Evolutionary conservation across 2,888 invertebrate genomes (phyloP), one percentile per base, ranked within the genome.

Genomic region (Dione juno): DNA sequence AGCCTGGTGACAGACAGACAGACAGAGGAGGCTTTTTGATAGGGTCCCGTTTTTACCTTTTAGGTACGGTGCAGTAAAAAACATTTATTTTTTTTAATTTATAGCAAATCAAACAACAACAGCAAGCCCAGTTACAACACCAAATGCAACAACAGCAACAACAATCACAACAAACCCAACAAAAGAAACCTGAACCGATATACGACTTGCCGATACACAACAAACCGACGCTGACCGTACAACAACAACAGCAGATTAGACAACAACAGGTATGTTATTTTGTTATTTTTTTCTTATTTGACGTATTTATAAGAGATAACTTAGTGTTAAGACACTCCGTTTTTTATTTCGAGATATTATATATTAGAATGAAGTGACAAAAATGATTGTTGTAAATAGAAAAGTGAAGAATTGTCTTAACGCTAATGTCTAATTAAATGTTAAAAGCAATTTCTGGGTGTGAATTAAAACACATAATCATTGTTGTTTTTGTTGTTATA

Each of bases 141-240:
- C 75, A 76, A 77, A 48, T 77, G 52, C 81, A 80, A 50, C 81
- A 80, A 19, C 74, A 74, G 67, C 83, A 81, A 58, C 84, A 80
- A 73, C 80, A 79, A 71, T 84, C 83, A 58, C 81, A 80, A 19
- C 79, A 77, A 43, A 72, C 76, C 75, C 65, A 77, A 65, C 81
- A 79, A 72, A 87, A 87, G 79, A 90, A 92, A 70, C 91, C 91
- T 1, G 90, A 91, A 72, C 92, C 92, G 1, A 92, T 91, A 64
- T 91, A 92, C 81, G 92, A 92, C 72, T 76, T 91, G 77, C 92
- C 91, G 16, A 88, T 90, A 78, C 92, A 92, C 81, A 92, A 90
- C 80, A 92, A 89, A 74, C 90, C 90, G 21, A 85, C 85, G 19
- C 76, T 87, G 16, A 88, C 88, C 35, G 85, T 76, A 35, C 82